Evolutionary conservation across 1,140 invertebrate genomes (phyloP), one percentile per base, ranked within the genome.

Genomic region (Papilio dardanus): DNA sequence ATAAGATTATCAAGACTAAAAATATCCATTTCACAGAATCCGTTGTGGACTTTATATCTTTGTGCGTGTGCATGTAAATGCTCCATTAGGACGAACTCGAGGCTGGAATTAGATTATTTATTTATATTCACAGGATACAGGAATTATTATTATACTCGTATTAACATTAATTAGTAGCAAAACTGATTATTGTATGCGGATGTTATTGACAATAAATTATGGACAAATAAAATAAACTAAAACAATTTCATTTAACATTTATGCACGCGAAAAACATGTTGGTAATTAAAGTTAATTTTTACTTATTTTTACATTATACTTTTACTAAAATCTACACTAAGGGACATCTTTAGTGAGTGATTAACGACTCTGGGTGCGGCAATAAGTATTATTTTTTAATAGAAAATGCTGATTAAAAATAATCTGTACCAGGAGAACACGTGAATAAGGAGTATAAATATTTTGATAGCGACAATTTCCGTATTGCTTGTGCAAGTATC

Each of bases 11-110:
- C 54, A 21, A 58, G n/a, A n/a, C n/a, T 58, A 28, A 58, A 24
- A 30, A 30, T 28, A 28, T 58, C 54, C 54, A 24, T 28, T 58
- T 58, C 54, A 54, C 50, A 54, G 50, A 54, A 54, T 54, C 50
- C 50, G 3, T 6, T 10, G 50, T 24, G 50, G 19, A 14, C 19
- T 24, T 54, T 54, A 54, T 21, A 19, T 54, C 2, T 24, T 6
- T 54, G 19, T 54, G 19, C 8, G 8, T 37, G 50, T 7, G 50
- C 24, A 19, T 6, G 21, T 54, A 54, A 46, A 54, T 21, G 50
- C 19, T 7, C 50, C 50, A 54, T 54, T 54, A 24, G 50, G 5
- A 54, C 19, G 50, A 54, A 2, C 50, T 54, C 50, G 50, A 24
- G 50, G 6, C 21, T 54, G 50, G 50, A 54, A 24, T 54, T 24